A percentile compares a stretch with the other conserved stretches of the same genome.
Evolutionary conservation across 2,888 invertebrate genomes (phyloP).

Genomic region (Scaptomyza caliginosa): DNA sequence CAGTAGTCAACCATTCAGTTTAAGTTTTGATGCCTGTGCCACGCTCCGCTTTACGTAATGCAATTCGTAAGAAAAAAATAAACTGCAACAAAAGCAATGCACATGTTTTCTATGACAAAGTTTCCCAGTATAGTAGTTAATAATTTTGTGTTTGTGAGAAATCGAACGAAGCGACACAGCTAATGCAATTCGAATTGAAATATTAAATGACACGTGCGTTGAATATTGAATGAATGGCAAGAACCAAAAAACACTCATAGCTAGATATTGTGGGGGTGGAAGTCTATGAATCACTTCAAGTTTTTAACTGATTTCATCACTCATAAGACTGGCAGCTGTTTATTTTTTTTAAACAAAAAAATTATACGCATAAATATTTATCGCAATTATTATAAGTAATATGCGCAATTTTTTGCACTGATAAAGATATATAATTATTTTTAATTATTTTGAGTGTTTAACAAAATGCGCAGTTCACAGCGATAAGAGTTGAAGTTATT

Average conservation of each 20-base stretch:
- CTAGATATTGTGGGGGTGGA: slow-evolving; percentile 29
- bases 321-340: not conserved
- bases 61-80: slow-evolving; percentile 18
- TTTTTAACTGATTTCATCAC: slow-evolving; percentile 26
- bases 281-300: slow-evolving; percentile 41
- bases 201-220: slow-evolving; percentile 49
- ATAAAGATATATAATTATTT: slow-evolving; percentile 21
- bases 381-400: slow-evolving; percentile 6
- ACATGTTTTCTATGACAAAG: slow-evolving; percentile 11
- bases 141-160: slow-evolving; percentile 47
- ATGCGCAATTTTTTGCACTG: slow-evolving; percentile 15
- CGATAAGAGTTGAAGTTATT: not conserved
- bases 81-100: not conserved
- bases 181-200: slow-evolving; percentile 18
- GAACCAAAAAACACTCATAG: slow-evolving; percentile 7
- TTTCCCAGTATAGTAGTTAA: slow-evolving; percentile 39
- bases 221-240: slow-evolving; percentile 34
- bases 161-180: slow-evolving; percentile 43
- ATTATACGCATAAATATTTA: slow-evolving; percentile 4
- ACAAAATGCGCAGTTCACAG: slow-evolving; percentile 9
- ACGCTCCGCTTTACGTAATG: slow-evolving; percentile 41
- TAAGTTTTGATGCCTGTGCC: slow-evolving; percentile 25
- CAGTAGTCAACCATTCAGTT: slow-evolving; percentile 28
- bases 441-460: slow-evolving; percentile 5
- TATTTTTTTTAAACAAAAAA: not conserved